Conservation (phyloP, 2,113 vertebrate genomes). For the Hydrolagus affinis region DNA sequence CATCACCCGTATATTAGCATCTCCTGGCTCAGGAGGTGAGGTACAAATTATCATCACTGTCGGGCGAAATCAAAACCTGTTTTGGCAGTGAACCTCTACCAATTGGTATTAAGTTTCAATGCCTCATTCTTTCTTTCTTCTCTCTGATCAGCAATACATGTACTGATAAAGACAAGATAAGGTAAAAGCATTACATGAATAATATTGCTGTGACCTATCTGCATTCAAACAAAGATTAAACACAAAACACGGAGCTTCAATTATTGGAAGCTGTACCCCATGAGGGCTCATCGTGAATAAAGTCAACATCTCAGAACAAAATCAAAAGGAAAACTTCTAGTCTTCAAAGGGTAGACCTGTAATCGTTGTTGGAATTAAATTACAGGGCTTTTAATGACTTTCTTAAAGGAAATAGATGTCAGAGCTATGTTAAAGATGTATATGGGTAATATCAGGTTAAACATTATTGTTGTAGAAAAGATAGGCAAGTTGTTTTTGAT, state of each 20-base stretch:
- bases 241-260: background rate
- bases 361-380: constrained; percentile 18
- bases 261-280: background rate
- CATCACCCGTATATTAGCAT: constrained; percentile 29
- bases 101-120: constrained; percentile 33
- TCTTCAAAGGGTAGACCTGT: background rate
- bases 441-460: background rate
- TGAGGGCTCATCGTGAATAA: constrained; percentile 25
- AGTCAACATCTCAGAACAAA: background rate
- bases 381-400: constrained; percentile 14
- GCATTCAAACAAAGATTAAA: constrained; percentile 34
- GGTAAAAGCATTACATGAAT: constrained; percentile 32
- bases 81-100: constrained; percentile 29
- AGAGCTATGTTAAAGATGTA: background rate
- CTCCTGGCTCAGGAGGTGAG: background rate
- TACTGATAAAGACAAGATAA: constrained; percentile 33
- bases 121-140: constrained; percentile 32
- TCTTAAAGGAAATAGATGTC: background rate
- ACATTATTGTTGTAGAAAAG: background rate
- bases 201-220: constrained; percentile 27
- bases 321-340: background rate
- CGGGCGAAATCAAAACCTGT: constrained; percentile 27
- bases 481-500: background rate
- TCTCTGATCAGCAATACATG: constrained; percentile 33
- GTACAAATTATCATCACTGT: constrained; percentile 29